These are phyloP conservation scores for Ornithoptera alexandrae DNA, from an alignment of 2,888 invertebrate species.

Conservation along the genomic window DNA sequence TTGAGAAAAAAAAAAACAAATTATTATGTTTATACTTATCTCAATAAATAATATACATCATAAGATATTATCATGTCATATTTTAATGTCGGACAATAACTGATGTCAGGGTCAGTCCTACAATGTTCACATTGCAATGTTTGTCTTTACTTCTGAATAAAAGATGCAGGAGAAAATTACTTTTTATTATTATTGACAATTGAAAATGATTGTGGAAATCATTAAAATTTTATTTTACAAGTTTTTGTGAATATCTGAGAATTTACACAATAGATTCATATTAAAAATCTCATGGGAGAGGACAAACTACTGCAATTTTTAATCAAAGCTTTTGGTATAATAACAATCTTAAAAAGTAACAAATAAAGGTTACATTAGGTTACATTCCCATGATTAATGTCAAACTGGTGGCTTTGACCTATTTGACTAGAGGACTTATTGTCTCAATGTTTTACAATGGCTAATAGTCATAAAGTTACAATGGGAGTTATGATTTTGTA, in stretches of 20 bases:
- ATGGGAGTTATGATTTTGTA: constrained; percentile 30
- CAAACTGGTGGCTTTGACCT: constrained; percentile 43
- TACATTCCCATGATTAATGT: constrained; percentile 21
- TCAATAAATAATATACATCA: no score
- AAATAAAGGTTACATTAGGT: constrained; percentile 26
- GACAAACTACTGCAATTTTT: neutral
- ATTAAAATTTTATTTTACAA: no score
- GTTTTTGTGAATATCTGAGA: no score
- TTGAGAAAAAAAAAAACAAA: neutral
- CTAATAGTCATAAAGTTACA: constrained; percentile 38
- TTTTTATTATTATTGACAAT: no score
- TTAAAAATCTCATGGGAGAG: neutral
- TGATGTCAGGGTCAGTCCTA: no score
- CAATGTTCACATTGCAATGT: no score
- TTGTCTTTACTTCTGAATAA: no score
- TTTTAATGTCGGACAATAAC: neutral
- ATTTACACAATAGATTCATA: neutral
- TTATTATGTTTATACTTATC: no score
- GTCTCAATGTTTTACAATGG: constrained; percentile 45
- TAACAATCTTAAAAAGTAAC: constrained; percentile 11
- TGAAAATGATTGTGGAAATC: no score
- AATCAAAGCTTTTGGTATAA: neutral
- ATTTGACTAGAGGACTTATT: constrained; percentile 43
- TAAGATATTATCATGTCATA: neutral
- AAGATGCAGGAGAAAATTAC: no score